Percentiles rank a stretch among this genome's conserved stretches.
Evolutionary conservation across 2,113 vertebrate genomes (phyloP).

Genomic region (Dryoscopus gambensis): DNA sequence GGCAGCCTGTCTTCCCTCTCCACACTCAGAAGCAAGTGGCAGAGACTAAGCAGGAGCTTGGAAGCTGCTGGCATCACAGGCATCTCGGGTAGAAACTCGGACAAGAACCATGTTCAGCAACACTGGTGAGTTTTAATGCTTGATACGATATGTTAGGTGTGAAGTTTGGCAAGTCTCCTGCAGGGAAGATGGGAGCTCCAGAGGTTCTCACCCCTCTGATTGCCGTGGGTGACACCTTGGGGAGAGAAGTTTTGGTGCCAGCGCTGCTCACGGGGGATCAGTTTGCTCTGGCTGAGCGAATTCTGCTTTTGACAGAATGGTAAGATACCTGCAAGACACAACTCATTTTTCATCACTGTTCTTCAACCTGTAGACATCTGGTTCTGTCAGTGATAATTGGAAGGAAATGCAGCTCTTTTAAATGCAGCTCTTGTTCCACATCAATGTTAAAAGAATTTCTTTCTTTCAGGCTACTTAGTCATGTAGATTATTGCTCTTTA

Average conservation of each 20-base stretch:
- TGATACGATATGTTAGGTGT: not conserved
- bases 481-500: not conserved
- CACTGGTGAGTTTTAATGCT: slow-evolving; percentile 15
- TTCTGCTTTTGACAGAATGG: not conserved
- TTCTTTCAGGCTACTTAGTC: not conserved
- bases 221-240: not conserved
- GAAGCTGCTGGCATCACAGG: not conserved
- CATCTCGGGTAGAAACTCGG: not conserved
- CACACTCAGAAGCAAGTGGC: not conserved
- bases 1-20: slow-evolving; percentile 3
- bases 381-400: not conserved
- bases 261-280: accelerated
- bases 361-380: not conserved
- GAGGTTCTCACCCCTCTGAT: not conserved
- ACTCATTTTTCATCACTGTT: not conserved
- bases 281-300: not conserved
- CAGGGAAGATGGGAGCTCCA: not conserved
- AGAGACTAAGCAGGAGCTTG: slow-evolving; percentile 7
- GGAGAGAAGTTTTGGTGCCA: not conserved
- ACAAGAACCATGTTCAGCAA: not conserved
- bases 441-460: not conserved
- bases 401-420: not conserved
- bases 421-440: not conserved
- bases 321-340: not conserved
- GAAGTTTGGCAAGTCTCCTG: not conserved